These are phyloP conservation scores for Wasmannia auropunctata DNA, from an alignment of 1,140 invertebrate species.

Conservation along the genomic window DNA sequence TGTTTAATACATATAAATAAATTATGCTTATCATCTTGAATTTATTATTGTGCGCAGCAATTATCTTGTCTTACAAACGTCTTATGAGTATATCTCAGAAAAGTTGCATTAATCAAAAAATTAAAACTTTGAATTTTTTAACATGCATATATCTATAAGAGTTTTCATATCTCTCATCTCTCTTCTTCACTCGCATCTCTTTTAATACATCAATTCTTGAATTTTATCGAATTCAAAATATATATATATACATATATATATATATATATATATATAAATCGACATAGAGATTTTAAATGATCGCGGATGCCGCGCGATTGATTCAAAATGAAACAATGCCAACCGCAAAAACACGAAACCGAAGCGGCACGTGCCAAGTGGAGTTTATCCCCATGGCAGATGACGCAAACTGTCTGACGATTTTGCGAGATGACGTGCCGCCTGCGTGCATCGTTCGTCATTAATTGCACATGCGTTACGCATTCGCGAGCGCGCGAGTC, in stretches of 20 bases:
- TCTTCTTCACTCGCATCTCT: neutral
- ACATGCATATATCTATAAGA: no score
- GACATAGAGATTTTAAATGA: neutral
- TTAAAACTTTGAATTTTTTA: neutral
- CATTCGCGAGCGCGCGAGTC: neutral
- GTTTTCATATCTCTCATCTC: neutral
- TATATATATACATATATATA: no score
- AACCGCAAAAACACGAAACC: neutral
- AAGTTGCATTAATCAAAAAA: neutral
- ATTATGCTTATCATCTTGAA: neutral
- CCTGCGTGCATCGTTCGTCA: neutral
- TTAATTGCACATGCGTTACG: conserved; percentile 7
- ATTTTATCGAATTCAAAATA: neutral
- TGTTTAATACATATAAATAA: neutral
- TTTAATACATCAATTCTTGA: neutral
- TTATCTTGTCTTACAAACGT: no score
- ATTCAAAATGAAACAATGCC: neutral
- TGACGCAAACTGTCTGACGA: conserved; percentile 30
- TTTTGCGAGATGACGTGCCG: conserved; percentile 23
- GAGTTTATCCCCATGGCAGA: neutral
- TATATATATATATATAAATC: no score
- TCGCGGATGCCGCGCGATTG: neutral
- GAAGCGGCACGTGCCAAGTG: neutral
- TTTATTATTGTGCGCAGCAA: neutral
- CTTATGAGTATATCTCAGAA: no score